Evolutionary conservation across 2,888 invertebrate genomes (phyloP).

Genomic region (Drosophila conformis): DNA sequence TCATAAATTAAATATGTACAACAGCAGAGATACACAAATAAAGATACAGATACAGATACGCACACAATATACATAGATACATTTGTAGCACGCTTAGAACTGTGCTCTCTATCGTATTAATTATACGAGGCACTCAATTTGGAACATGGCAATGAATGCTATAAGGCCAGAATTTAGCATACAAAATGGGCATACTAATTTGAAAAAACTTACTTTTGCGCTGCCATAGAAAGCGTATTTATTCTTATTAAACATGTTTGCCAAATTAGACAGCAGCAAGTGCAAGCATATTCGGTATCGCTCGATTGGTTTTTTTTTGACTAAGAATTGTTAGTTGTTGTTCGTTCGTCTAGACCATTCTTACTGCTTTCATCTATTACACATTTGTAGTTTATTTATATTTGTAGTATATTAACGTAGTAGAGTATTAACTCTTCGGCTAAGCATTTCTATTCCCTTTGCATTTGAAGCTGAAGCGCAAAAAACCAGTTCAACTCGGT

Average conservation of each 20-base stretch:
- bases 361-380: no score
- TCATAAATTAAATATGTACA: slow-evolving; percentile 46
- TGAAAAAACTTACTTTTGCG: neutral
- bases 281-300: neutral
- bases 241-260: neutral
- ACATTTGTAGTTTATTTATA: neutral
- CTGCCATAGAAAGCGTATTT: neutral
- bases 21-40: slow-evolving; percentile 18
- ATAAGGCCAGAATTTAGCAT: slow-evolving; percentile 10
- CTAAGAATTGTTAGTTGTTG: neutral
- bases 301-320: neutral
- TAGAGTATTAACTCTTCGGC: neutral
- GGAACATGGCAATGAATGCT: slow-evolving; percentile 52
- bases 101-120: slow-evolving; percentile 41
- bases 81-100: slow-evolving; percentile 47
- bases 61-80: slow-evolving; percentile 30
- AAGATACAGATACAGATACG: slow-evolving; percentile 14
- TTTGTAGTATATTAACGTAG: neutral
- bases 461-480: slow-evolving; percentile 4
- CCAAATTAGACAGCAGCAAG: neutral
- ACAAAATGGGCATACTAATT: neutral
- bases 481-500: slow-evolving; percentile 63
- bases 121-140: slow-evolving; percentile 54
- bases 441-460: neutral
- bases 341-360: neutral